These are phyloP conservation scores for Acronicta aceris DNA, from an alignment of 2,888 invertebrate genomes.

Conservation along the genomic window DNA sequence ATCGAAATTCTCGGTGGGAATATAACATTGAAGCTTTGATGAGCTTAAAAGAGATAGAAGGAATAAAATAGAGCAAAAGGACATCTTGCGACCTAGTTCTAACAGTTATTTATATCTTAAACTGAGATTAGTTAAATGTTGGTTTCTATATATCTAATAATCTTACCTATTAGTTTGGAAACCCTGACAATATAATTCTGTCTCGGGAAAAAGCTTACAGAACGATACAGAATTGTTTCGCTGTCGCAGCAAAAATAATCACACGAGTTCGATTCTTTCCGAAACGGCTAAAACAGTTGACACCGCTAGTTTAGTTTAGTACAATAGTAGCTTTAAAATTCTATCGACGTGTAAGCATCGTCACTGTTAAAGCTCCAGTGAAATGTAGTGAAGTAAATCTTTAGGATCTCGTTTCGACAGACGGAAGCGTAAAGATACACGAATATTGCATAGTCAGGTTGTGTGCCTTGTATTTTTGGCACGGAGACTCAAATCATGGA, in stretches of 20 bases:
- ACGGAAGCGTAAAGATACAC: conserved; percentile 14
- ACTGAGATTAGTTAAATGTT: too few relatives aligned
- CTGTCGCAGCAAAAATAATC: too few relatives aligned
- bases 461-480: conserved; percentile 42
- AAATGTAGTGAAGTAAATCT: conserved; percentile 41
- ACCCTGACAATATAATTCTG: too few relatives aligned
- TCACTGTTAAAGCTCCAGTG: conserved; percentile 17
- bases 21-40: conserved; percentile 9
- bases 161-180: too few relatives aligned
- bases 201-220: too few relatives aligned
- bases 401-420: conserved; percentile 31
- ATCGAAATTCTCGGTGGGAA: conserved; percentile 7
- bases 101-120: too few relatives aligned
- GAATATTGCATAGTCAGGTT: conserved; percentile 40
- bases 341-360: conserved; percentile 24
- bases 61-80: conserved; percentile 1
- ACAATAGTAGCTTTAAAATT: conserved; percentile 23
- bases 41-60: conserved; percentile 16
- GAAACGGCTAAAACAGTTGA: too few relatives aligned
- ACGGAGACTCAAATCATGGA: conserved; percentile 46
- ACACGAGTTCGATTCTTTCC: too few relatives aligned
- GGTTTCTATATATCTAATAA: too few relatives aligned
- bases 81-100: not conserved
- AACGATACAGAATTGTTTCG: too few relatives aligned
- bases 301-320: not conserved